Base-by-base conservation (phyloP, 2,888 invertebrate species). In the Griposia aprilina region DNA sequence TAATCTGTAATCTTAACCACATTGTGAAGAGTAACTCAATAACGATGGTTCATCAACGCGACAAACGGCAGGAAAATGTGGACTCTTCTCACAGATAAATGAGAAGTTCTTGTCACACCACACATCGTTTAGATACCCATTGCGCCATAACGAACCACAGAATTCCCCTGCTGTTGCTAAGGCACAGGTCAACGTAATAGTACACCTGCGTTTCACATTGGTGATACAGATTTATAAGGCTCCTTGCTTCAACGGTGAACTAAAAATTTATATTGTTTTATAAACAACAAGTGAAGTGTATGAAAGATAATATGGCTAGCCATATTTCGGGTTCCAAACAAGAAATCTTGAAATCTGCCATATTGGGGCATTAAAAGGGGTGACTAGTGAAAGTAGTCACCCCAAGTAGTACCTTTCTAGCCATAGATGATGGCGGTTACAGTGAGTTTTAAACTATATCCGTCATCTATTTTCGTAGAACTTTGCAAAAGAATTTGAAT, bases 101-200 rank as follows among this genome's bases (percentile, higher is more conserved):
- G 81, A 36, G 3, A 63, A 65, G 26, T 26, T 30, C 0, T 55
- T 50, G 5, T 81, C 69, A 36, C 87, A 94, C 90, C 90, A 92
- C 5, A 90, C 75, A 76, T 94, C 93, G 30, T 92, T 90, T 0
- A 93, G 80, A 20, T 81, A 57, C 0, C 89, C 93, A 0, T 65
- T 75, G 0, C 93, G 84, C 80, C 87, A 90, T 3, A 94, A 82
- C 0, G 89, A 86, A 0, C 93, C 92, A 50, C 93, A 94, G 78
- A 50, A 92, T 79, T 93, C 90, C 0, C 90, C 90, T 86, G 0
- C 86, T 50, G 81, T 93, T 91, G 81, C 92, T 90, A 50, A n/a
- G 13, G n/a, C 7, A 60, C 2, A 10, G 26, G 4, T 15, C 15
- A 26, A 26, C 7, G n/a, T 59, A 59, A 26, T 26, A 17, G 26